These are phyloP conservation scores for Neodon shergylaensis DNA, from an alignment of 2,113 vertebrate species.

Conservation along the genomic window DNA sequence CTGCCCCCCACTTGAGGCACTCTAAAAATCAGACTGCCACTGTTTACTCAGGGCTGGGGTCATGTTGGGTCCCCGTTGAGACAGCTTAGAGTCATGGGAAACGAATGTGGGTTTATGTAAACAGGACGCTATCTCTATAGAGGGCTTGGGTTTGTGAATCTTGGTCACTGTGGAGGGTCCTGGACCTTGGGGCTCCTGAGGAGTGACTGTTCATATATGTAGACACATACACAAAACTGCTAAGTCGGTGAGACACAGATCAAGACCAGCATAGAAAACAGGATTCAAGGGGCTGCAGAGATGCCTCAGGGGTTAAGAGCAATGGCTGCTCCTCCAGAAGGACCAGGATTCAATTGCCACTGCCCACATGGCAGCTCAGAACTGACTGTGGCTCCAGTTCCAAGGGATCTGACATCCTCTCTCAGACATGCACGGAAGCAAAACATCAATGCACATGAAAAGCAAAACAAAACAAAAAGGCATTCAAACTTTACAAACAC, in stretches of 20 bases:
- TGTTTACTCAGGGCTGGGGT: rapidly evolving
- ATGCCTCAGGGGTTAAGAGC: background rate
- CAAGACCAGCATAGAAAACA: background rate
- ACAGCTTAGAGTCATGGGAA: background rate
- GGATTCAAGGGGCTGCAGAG: background rate
- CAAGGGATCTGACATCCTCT: background rate
- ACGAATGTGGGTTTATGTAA: background rate
- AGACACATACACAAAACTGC: background rate
- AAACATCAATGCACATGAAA: background rate
- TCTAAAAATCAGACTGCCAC: background rate
- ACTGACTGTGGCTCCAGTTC: background rate
- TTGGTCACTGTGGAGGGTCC: background rate
- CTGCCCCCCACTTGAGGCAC: background rate
- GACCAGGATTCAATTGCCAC: background rate
- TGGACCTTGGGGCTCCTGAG: too few relatives aligned
- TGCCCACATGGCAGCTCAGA: background rate
- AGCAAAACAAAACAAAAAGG: background rate
- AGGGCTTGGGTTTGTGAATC: background rate
- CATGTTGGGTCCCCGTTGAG: background rate
- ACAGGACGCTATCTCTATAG: background rate
- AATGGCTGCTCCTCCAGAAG: background rate
- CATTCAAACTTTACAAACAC: background rate
- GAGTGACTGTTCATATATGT: background rate
- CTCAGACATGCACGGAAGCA: background rate
- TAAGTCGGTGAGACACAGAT: background rate